Percentiles rank a stretch among this genome's conserved stretches.
Evolutionary conservation across 2,888 invertebrate genomes (phyloP).

Genomic region (Autographa pulchrina): DNA sequence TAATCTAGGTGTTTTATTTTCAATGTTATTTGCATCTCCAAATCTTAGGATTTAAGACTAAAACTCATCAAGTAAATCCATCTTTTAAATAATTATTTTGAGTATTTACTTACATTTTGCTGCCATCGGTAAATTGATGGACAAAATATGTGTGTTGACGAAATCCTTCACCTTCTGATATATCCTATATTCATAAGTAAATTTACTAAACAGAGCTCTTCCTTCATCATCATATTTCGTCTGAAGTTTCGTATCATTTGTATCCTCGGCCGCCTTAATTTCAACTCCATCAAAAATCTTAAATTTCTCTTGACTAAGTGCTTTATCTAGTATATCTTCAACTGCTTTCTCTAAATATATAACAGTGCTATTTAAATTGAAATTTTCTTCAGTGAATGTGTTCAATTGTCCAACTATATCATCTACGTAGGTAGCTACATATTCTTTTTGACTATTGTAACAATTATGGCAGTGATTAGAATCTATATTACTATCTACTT

Average conservation of each 20-base stretch:
- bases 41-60: not conserved
- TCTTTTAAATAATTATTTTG: too few species aligned
- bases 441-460: slow-evolving; percentile 74
- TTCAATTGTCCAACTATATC: slow-evolving; percentile 75
- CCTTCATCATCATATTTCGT: slow-evolving; percentile 62
- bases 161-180: slow-evolving; percentile 90
- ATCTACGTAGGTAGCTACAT: slow-evolving; percentile 64
- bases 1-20: slow-evolving; percentile 3
- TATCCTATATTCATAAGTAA: slow-evolving; percentile 87
- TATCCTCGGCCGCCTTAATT: slow-evolving; percentile 74
- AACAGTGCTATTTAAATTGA: slow-evolving; percentile 79
- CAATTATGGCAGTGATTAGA: slow-evolving; percentile 85
- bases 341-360: slow-evolving; percentile 85
- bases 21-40: not conserved
- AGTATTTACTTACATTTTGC: slow-evolving; percentile 89
- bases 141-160: slow-evolving; percentile 90
- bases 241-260: slow-evolving; percentile 42
- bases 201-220: slow-evolving; percentile 80
- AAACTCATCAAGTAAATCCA: not conserved
- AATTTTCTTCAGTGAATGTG: slow-evolving; percentile 72
- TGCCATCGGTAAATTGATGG: slow-evolving; percentile 91
- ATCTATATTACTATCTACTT: slow-evolving; percentile 80
- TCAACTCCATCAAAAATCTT: slow-evolving; percentile 90
- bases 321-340: slow-evolving; percentile 89
- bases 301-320: slow-evolving; percentile 87